These are phyloP conservation scores for Zonitis immaculata DNA, from an alignment of 2,888 invertebrate species.

Conservation along the genomic window DNA sequence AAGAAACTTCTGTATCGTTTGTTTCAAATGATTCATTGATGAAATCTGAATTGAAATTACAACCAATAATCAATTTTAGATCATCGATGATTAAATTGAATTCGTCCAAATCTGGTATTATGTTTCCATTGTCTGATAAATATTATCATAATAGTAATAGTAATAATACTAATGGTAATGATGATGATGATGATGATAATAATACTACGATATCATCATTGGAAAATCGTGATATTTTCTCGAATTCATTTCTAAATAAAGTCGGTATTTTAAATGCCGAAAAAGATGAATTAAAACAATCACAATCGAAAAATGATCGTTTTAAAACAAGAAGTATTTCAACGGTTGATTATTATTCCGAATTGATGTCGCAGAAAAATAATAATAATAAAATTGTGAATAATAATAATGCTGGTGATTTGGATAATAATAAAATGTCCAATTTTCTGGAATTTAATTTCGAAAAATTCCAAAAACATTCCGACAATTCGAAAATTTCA, in stretches of 20 bases:
- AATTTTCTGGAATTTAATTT: neutral
- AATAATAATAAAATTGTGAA: neutral
- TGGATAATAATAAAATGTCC: neutral
- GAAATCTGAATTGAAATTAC: neutral
- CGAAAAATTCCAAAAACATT: neutral
- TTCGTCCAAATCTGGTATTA: neutral
- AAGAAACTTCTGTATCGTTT: neutral
- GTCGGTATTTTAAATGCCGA: neutral
- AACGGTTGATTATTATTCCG: neutral
- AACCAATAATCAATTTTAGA: slow-evolving; percentile 2
- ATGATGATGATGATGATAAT: slow-evolving; percentile 15
- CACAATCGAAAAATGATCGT: neutral
- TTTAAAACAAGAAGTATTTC: neutral
- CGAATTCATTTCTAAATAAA: slow-evolving; percentile 7
- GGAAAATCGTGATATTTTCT: slow-evolving; percentile 11
- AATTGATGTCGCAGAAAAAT: neutral
- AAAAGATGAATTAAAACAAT: neutral
- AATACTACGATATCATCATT: neutral
- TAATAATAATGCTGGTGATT: too few relatives aligned
- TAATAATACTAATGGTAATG: too few relatives aligned
- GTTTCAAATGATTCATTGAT: neutral
- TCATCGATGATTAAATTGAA: slow-evolving; percentile 3
- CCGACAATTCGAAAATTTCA: neutral
- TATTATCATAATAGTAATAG: too few relatives aligned
- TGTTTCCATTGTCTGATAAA: slow-evolving; percentile 17